A percentile compares a stretch with the other conserved stretches of the same genome.
Conservation (phyloP, 2,113 vertebrate genomes). For the Oncorhynchus kisutch region DNA sequence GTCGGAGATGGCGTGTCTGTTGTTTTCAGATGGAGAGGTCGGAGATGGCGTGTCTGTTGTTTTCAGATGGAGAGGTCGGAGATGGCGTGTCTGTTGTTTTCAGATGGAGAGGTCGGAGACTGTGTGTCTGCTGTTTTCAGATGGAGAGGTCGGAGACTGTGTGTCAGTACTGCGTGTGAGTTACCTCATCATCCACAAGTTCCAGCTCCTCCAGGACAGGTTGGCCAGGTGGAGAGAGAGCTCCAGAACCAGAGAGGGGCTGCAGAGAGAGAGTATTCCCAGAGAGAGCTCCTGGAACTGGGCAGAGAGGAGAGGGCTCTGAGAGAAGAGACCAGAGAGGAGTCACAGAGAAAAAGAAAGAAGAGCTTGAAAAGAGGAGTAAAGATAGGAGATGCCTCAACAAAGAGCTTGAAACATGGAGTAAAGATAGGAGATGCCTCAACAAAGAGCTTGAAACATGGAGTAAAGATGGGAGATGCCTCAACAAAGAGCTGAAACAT, state of each 20-base stretch:
- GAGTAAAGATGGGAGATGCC: too few relatives aligned
- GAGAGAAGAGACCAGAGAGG: slow-evolving; percentile 64
- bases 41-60: neutral
- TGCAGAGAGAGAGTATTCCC: slow-evolving; percentile 72
- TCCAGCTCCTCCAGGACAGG: slow-evolving; percentile 81
- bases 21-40: too few relatives aligned
- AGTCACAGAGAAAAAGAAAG: slow-evolving; percentile 56
- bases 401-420: too few relatives aligned
- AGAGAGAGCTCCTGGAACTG: slow-evolving; percentile 73
- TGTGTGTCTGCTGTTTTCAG: slow-evolving; percentile 12
- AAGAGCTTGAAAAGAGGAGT: too few relatives aligned
- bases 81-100: neutral
- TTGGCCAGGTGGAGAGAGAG: slow-evolving; percentile 78
- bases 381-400: too few relatives aligned
- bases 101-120: slow-evolving; percentile 69
- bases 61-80: slow-evolving; percentile 43
- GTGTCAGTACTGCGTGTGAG: slow-evolving; percentile 88
- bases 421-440: too few relatives aligned
- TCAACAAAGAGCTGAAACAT: too few relatives aligned
- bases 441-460: too few relatives aligned
- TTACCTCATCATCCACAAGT: slow-evolving; percentile 87
- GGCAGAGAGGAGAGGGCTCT: slow-evolving; percentile 66
- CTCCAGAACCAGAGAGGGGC: slow-evolving; percentile 74
- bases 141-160: too few relatives aligned
- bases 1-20: too few relatives aligned